Conservation (phyloP, 1,140 invertebrate genomes). For the Drosophila serrata region DNA sequence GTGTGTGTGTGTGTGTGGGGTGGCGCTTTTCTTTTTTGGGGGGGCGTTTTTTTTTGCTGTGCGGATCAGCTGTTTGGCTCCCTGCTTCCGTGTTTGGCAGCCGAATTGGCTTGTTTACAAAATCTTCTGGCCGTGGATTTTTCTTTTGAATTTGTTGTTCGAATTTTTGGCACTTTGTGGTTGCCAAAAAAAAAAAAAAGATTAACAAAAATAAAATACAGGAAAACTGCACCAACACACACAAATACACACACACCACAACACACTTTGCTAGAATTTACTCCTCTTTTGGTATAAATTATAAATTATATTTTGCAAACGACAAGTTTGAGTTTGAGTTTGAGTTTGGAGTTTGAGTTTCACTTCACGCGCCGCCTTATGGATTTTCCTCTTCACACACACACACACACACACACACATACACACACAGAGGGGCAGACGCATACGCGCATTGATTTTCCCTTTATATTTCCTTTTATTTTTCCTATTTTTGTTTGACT, state of each 20-base stretch:
- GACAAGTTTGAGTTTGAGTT: conserved; percentile 61
- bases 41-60: conserved; percentile 6
- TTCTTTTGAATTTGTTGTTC: conserved; percentile 8
- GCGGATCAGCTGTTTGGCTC: conserved; percentile 67
- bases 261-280: conserved; percentile 9
- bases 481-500: conserved; percentile 16
- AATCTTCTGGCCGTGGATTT: conserved; percentile 26
- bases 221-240: conserved; percentile 15
- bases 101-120: conserved; percentile 76
- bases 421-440: conserved; percentile 25
- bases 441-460: conserved; percentile 75
- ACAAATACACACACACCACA: no score
- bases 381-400: conserved; percentile 59
- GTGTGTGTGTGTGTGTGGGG: conserved; percentile 9
- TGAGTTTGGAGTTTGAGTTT: conserved; percentile 59
- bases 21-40: conserved; percentile 13
- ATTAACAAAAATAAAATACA: not conserved
- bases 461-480: conserved; percentile 33
- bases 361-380: conserved; percentile 63
- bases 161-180: conserved; percentile 26
- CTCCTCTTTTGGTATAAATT: conserved; percentile 20
- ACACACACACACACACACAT: conserved; percentile 18
- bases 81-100: conserved; percentile 35
- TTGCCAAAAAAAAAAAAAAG: conserved; percentile 34
- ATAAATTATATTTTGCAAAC: conserved; percentile 44